Evolutionary conservation across 2,888 invertebrate genomes (phyloP), one percentile per base, ranked within the genome.

Genomic region (Leucophenga montana): DNA sequence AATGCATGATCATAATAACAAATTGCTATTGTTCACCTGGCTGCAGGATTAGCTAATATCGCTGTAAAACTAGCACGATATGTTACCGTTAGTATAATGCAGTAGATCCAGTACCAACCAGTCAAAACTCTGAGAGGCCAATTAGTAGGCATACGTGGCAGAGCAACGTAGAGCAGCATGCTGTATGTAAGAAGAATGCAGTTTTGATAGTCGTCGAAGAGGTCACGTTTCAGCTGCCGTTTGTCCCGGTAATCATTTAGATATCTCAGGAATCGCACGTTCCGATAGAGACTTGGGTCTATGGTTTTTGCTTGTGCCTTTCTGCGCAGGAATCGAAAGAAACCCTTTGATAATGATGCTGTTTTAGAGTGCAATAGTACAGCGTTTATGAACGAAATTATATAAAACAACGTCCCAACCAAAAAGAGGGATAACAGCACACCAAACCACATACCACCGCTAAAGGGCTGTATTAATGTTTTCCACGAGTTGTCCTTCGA

Each of bases 41-140:
- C 92, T 0, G 92, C 91, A 31, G 95, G 95, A 86, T 93, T 94
- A 0, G 95, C 94, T 61, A 96, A 89, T 67, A 95, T 94, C 0
- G 95, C 95, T 0, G 95, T 95, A 92, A 96, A 93, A 79, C 95
- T 95, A 0, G 95, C 95, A 81, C 94, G 89, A 85, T 96, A 96
- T 0, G 94, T 92, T 0, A 95, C 94, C 0, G 94, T 94, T 5
- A 95, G 90, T 3, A 95, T 89, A 72, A 95, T 92, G 82, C 94
- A 94, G 85, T 95, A 96, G 1, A 95, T 87, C 95, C 95, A 96
- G 88, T 95, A 96, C 93, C 95, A 95, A 0, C 96, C 95, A 1
- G 95, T 95, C 14, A 96, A 89, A 33, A 95, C 89, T 46, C 95
- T 90, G 54, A 96, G 89, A 0, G 95, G 93, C 95, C 95, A 95